Evolutionary conservation across 2,888 invertebrate species (phyloP), one percentile per base, ranked within the genome.

Genomic region (Drosophila barbarae): DNA sequence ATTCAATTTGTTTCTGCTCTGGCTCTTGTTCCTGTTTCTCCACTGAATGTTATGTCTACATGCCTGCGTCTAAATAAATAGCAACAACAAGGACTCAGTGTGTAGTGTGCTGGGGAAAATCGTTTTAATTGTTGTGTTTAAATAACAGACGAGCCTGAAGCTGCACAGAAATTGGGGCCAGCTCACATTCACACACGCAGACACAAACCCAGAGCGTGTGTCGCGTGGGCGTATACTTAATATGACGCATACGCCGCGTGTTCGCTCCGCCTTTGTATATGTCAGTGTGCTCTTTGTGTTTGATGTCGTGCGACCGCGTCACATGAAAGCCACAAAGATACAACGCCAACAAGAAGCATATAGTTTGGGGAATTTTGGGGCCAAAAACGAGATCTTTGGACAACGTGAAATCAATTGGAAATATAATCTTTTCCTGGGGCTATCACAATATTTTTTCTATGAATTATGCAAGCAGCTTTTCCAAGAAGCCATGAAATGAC

Each of bases 51-150:
- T 86, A 73, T 84, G 83, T 84, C 71, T 80, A 86, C 80, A 86
- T 77, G 84, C 84, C 72, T 74, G 78, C 77, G 60, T 85, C 74
- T 84, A 78, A 86, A 78, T 68, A 76, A 86, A 85, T 65, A 78
- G 69, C 77, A 79, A 49, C 69, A 32, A 32, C 53, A 46, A 38
- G 46, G 55, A 54, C 30, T 15, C 12, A 1, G 21, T 6, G 58
- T 36, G 51, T 42, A 42, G 26, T 46, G 61, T 77, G 72, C 59
- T 66, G 69, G 68, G 73, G 69, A 76, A 82, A 80, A 80, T 86
- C 83, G 78, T 84, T 86, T 85, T 80, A 86, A 80, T 80, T 86
- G 86, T 84, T 86, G 71, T 86, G 86, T 84, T 80, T 84, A 79
- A 79, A 85, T 84, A 86, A 78, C 69, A 84, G 66, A 72, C 69